Base-by-base conservation (phyloP, 2,113 vertebrate species). In the Chaetura pelagica region DNA sequence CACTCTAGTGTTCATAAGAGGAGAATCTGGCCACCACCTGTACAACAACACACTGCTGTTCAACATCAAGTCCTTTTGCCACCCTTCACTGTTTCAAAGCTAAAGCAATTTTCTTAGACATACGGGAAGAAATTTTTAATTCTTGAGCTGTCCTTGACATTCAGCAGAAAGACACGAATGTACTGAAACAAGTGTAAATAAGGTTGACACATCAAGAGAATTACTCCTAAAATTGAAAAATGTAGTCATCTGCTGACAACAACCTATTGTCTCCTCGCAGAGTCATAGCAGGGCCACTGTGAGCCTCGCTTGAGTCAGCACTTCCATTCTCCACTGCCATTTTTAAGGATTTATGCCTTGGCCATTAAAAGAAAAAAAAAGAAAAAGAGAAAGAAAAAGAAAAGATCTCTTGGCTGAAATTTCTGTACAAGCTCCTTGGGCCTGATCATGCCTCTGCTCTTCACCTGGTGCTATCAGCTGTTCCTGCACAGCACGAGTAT, bases 101-200 rank as follows among this genome's bases (percentile, higher is more conserved):
- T 15, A 32, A 87, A 67, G 13, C 10, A 48, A 67, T 84, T 76
- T 61, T 55, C 23, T 55, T 73, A 24, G 40, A 79, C 9, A 30
- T 49, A 29, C 12, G 12, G 24, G 62, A 73, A 88, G 57, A 88
- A 74, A 68, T 44, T 74, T 67, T 81, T 89, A 90, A 94, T 90
- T 80, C 51, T 40, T n/a, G 32, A 88, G 69, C 49, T 92, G 81
- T 51, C 87, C 91, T 95, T 94, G 89, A 86, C 91, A 94, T 91
- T 91, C 78, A 91, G 84, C 52, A 62, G 80, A n/a, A 84, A 94
- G 78, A 69, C 44, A 68, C 6, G 42, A 72, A 35, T 63, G 62
- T 48, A 40, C 81, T 72, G 78, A 87, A 89, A 87, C 62, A 59
- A 71, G 67, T 72, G 78, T 85, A 97, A 97, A 84, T 95, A 95